Evolutionary conservation across 2,113 vertebrate genomes (phyloP).

Genomic region (Oreochromis aureus): DNA sequence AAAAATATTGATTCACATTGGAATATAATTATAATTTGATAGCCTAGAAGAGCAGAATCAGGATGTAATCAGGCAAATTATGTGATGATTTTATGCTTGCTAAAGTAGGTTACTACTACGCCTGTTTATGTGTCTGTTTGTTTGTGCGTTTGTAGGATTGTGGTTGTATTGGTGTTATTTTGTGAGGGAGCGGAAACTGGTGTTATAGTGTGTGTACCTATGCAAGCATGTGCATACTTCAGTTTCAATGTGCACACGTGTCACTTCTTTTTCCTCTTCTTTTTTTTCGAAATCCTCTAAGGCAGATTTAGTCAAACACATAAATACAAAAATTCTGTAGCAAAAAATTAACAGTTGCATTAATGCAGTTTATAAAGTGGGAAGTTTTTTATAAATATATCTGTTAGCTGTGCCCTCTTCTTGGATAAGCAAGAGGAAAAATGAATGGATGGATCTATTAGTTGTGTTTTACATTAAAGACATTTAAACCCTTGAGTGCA

Average conservation of each 20-base stretch:
- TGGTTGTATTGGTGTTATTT: background rate
- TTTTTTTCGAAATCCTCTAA: background rate
- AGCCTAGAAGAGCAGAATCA: background rate
- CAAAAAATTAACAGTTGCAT: background rate
- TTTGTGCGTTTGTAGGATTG: background rate
- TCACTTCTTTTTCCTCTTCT: background rate
- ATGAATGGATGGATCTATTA: background rate
- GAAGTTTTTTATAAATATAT: background rate
- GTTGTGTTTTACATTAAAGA: background rate
- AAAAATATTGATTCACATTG: background rate
- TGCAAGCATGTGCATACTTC: background rate
- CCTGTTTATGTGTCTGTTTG: no score
- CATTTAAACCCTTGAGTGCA: background rate
- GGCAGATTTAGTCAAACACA: background rate
- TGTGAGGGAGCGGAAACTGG: background rate
- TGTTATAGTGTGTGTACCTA: background rate
- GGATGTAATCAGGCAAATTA: background rate
- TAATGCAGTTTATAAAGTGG: background rate
- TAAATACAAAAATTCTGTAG: background rate
- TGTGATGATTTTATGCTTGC: no score
- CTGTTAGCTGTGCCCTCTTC: background rate
- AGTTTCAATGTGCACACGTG: background rate
- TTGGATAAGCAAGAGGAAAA: background rate
- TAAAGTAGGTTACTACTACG: no score
- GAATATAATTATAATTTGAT: background rate